Percentiles rank a stretch among this genome's conserved stretches.
phyloP scores from a whole-genome alignment of 2,113 vertebrate species.

The Malaclemys terrapin region DNA sequence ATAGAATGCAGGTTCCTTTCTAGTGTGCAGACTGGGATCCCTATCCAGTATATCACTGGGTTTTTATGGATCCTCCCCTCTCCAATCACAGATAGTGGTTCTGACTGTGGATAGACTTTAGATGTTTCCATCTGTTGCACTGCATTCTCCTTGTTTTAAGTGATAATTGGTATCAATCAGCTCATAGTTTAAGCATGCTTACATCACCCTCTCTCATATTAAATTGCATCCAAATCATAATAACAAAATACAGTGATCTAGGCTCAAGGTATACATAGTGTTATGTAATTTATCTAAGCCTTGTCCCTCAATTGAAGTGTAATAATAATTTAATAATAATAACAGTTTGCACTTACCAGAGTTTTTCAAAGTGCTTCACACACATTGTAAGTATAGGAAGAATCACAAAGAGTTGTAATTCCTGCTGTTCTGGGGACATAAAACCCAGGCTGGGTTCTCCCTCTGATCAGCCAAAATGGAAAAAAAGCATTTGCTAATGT shows the following conservation, averaged over 20 bases:
- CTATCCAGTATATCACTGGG: not conserved
- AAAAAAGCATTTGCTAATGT: not conserved
- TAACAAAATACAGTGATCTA: not conserved
- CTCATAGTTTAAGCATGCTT: not conserved
- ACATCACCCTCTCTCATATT: not conserved
- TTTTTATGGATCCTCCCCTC: not conserved
- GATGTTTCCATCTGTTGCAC: not conserved
- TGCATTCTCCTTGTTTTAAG: not conserved
- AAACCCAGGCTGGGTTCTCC: slow-evolving; percentile 5
- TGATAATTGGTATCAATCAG: not conserved
- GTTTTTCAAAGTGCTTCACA: not conserved
- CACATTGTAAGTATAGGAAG: not conserved
- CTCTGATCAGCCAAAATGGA: not conserved
- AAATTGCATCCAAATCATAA: not conserved
- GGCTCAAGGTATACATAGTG: not conserved
- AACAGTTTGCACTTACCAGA: not conserved
- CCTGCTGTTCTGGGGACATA: not conserved
- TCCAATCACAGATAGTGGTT: not conserved
- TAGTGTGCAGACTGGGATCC: not conserved
- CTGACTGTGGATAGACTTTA: not conserved
- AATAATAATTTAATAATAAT: not conserved
- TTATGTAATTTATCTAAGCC: not conserved
- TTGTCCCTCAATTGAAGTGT: not conserved
- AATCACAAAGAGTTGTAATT: not conserved
- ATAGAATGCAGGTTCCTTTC: not conserved